Percentiles rank a stretch among this genome's conserved stretches.
Conservation (phyloP, 1,140 invertebrate species). For the Cecropterus lyciades region DNA sequence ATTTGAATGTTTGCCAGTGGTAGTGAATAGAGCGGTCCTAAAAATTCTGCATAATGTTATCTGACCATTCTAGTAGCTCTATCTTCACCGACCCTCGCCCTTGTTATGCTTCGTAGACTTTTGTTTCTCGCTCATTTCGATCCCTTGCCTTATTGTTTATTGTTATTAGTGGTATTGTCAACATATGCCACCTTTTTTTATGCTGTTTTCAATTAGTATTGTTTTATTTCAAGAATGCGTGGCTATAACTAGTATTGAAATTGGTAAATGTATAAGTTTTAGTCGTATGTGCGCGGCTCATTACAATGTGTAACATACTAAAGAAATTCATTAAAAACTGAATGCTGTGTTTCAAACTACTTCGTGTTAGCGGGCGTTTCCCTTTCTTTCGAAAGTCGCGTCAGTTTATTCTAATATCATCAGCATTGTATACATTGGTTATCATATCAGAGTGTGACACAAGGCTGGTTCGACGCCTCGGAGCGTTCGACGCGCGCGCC, state of each 20-base stretch:
- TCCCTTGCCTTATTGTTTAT: slow-evolving; percentile 46
- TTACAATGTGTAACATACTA: not conserved
- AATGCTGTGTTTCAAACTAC: not conserved
- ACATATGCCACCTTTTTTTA: slow-evolving; percentile 50
- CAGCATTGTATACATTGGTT: slow-evolving; percentile 74
- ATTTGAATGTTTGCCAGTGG: slow-evolving; percentile 10
- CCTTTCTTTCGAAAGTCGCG: slow-evolving; percentile 22
- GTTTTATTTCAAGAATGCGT: not conserved
- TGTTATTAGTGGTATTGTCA: slow-evolving; percentile 51
- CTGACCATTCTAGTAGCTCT: slow-evolving; percentile 19
- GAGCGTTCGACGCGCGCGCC: slow-evolving; percentile 66
- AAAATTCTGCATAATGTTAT: slow-evolving; percentile 30
- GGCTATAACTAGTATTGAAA: not conserved
- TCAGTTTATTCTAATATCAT: slow-evolving; percentile 46
- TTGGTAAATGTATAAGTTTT: not conserved
- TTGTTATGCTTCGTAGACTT: slow-evolving; percentile 25
- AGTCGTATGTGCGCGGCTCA: not conserved
- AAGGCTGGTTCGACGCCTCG: slow-evolving; percentile 73
- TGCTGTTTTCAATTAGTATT: slow-evolving; percentile 38
- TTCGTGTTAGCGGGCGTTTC: slow-evolving; percentile 28
- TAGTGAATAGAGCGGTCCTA: slow-evolving; percentile 11
- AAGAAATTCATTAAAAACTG: not conserved
- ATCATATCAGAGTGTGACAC: slow-evolving; percentile 77
- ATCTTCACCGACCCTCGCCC: slow-evolving; percentile 19
- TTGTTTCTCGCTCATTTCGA: slow-evolving; percentile 24